Evolutionary conservation across 2,888 invertebrate genomes (phyloP).

Genomic region (Nipponacmea schrenckii): DNA sequence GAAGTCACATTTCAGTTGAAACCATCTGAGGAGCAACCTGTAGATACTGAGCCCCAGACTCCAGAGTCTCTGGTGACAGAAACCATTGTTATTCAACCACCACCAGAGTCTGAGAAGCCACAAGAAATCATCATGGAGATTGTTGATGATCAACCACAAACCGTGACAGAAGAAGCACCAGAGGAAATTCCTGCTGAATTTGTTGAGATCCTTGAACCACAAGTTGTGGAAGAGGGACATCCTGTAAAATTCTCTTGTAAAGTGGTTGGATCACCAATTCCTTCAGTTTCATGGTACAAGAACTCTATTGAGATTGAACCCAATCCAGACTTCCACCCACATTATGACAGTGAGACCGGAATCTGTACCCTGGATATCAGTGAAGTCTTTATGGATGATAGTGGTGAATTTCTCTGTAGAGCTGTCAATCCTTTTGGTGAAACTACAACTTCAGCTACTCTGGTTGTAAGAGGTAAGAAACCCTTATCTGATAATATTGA

Average conservation of each 20-base stretch:
- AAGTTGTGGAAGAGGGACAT: conserved; percentile 58
- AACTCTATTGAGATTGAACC: conserved; percentile 50
- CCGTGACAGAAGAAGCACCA: conserved; percentile 38
- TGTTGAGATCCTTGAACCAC: conserved; percentile 59
- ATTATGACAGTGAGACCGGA: conserved; percentile 60
- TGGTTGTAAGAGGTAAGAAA: conserved; percentile 59
- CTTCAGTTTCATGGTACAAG: conserved; percentile 60
- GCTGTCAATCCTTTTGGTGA: conserved; percentile 95
- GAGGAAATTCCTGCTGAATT: conserved; percentile 60
- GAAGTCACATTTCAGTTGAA: conserved; percentile 2
- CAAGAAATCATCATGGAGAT: conserved; percentile 28
- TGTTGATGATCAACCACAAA: conserved; percentile 38
- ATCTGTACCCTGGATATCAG: conserved; percentile 84
- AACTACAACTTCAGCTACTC: conserved; percentile 79
- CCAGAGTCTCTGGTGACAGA: conserved; percentile 23
- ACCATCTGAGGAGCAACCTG: background rate
- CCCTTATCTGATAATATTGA: background rate
- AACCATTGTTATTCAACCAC: conserved; percentile 26
- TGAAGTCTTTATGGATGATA: conserved; percentile 97
- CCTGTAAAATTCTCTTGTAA: conserved; percentile 53
- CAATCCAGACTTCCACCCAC: conserved; percentile 52
- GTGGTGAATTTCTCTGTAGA: conserved; percentile 94
- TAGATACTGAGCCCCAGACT: background rate
- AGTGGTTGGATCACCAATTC: conserved; percentile 57
- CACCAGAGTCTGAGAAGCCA: conserved; percentile 38